Percentiles rank a stretch among this genome's conserved stretches.
phyloP scores from a whole-genome alignment of 2,113 vertebrate species.

The Sakesphorus luctuosus region DNA sequence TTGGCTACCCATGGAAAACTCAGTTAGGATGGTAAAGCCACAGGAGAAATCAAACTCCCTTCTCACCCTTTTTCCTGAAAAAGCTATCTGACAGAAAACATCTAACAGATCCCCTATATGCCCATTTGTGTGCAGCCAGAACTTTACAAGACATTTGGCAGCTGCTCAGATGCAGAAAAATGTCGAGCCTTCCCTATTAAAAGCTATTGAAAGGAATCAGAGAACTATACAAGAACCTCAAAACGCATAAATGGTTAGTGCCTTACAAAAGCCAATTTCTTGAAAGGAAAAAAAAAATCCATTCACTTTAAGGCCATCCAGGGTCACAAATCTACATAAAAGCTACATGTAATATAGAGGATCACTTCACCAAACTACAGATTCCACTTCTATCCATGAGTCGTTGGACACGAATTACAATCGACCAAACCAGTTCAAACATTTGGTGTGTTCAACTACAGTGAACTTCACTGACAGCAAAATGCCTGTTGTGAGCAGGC shows the following conservation, averaged over 20 bases:
- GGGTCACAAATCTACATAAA: not conserved
- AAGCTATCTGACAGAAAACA: not conserved
- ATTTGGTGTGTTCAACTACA: not conserved
- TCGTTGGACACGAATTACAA: rapidly evolving
- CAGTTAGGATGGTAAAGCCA: not conserved
- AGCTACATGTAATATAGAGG: not conserved
- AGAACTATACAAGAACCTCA: not conserved
- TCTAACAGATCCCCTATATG: not conserved
- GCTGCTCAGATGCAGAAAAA: not conserved
- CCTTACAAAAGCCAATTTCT: not conserved
- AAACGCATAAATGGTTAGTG: not conserved
- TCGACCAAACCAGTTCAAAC: not conserved
- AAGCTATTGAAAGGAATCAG: not conserved
- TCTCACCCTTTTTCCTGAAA: not conserved
- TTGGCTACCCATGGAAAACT: not conserved
- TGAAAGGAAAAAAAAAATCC: rapidly evolving
- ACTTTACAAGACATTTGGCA: not conserved
- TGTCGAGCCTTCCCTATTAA: not conserved
- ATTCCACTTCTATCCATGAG: not conserved
- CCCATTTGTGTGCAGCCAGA: not conserved
- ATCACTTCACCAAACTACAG: not conserved
- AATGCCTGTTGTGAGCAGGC: rapidly evolving
- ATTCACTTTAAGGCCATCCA: not conserved
- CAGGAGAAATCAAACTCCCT: not conserved
- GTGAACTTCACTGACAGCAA: not conserved